These are phyloP conservation scores for Stegodyphus mimosarum DNA, from an alignment of 1,140 invertebrate genomes.

Conservation along the genomic window DNA sequence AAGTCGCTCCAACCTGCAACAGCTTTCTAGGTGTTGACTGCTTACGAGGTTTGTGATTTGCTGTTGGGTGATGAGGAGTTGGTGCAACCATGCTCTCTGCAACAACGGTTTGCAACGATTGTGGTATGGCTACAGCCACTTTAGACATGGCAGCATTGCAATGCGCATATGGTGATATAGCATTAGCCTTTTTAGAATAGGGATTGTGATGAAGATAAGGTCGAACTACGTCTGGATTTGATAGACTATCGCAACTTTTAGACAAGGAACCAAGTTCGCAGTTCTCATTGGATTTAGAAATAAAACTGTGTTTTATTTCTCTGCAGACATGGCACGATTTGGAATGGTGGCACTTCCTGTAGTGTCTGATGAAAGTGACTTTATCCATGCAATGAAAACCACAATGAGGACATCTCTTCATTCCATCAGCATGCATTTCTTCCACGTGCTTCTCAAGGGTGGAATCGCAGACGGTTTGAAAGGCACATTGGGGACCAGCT, in stretches of 20 bases:
- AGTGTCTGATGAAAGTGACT: conserved; percentile 49
- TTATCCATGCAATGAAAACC: conserved; percentile 47
- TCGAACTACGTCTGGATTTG: background rate
- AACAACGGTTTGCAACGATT: conserved; percentile 15
- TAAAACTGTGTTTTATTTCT: conserved; percentile 35
- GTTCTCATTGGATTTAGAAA: background rate
- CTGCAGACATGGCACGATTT: conserved; percentile 34
- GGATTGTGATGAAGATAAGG: conserved; percentile 52
- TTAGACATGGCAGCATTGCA: conserved; percentile 45
- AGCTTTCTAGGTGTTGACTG: conserved; percentile 70
- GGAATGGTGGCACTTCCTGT: conserved; percentile 47
- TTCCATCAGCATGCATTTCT: conserved; percentile 64
- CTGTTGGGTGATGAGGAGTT: background rate
- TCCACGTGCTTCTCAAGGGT: conserved; percentile 65
- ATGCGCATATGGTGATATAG: conserved; percentile 31
- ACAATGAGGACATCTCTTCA: conserved; percentile 67
- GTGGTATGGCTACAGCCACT: conserved; percentile 39
- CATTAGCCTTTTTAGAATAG: conserved; percentile 29
- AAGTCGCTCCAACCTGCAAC: conserved; percentile 39
- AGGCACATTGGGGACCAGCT: conserved; percentile 65
- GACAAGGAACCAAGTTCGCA: background rate
- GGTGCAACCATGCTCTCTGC: background rate
- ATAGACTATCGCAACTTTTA: background rate
- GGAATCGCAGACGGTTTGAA: conserved; percentile 65
- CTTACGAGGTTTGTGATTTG: conserved; percentile 67